A percentile compares a stretch with the other conserved stretches of the same genome.
Evolutionary conservation across 2,113 vertebrate genomes (phyloP).

Genomic region (Syrmaticus mikado): DNA sequence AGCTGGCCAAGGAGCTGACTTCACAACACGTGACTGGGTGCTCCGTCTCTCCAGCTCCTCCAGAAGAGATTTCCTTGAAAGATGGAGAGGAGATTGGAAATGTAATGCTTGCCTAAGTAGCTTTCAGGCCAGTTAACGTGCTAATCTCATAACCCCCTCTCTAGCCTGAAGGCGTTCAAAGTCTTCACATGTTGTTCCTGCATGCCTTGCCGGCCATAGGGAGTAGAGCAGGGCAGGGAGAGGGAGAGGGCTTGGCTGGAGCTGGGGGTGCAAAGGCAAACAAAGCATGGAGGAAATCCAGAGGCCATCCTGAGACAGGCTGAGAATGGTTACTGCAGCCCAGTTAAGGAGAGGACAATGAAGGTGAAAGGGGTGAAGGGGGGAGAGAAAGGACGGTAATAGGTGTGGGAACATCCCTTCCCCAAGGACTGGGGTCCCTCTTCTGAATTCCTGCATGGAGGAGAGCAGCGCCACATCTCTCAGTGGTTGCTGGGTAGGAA

Average conservation of each 20-base stretch:
- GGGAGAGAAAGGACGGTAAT: not conserved
- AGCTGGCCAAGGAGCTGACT: not conserved
- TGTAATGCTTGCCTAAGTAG: slow-evolving; percentile 61
- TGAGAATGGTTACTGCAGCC: not conserved
- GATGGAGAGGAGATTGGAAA: slow-evolving; percentile 55
- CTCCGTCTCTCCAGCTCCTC: slow-evolving; percentile 12
- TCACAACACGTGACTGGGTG: not conserved
- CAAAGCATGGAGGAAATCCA: not conserved
- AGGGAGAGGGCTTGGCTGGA: not conserved
- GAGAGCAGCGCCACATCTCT: not conserved
- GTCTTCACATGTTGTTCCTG: slow-evolving; percentile 26
- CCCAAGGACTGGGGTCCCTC: accelerated
- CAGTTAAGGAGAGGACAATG: not conserved
- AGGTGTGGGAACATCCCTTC: not conserved
- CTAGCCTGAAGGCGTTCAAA: slow-evolving; percentile 10
- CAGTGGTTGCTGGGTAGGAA: accelerated
- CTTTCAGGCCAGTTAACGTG: slow-evolving; percentile 54
- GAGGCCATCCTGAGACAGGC: not conserved
- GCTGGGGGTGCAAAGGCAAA: not conserved
- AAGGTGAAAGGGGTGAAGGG: not conserved
- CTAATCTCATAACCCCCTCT: slow-evolving; percentile 58
- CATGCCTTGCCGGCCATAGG: not conserved
- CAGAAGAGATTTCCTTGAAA: slow-evolving; percentile 38
- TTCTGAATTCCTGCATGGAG: not conserved
- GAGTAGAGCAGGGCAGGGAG: not conserved